Base-by-base conservation (phyloP, 2,113 vertebrate species). In the Pelecanoides urinatrix region DNA sequence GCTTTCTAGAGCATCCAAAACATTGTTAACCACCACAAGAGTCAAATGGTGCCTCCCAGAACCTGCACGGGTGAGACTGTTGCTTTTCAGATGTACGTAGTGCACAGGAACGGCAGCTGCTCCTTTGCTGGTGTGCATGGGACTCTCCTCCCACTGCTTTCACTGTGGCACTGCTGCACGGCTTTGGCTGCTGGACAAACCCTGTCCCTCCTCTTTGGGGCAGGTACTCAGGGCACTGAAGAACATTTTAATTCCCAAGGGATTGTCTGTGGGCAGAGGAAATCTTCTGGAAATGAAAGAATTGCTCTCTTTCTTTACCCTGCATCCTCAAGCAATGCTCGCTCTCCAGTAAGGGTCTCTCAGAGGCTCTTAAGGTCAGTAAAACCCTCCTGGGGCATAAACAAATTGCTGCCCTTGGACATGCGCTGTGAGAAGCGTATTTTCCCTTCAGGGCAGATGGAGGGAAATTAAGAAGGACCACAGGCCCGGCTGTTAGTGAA, bases 341-440 rank as follows among this genome's bases (percentile, higher is more conserved):
- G 0, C 30, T 76, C 80, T 90, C 52, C 68, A 73, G 58, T 72
- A 44, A 67, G 81, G 61, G 71, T 40, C 40, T 75, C 86, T 95
- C 83, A 72, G 56, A 89, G 87, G n/a, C 44, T 89, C 58, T 83
- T 82, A 88, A 97, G 97, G 96, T 97, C 95, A 96, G 97, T 97
- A 94, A 93, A 96, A 95, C 78, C 87, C 78, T 94, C 40, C 70
- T 20, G 83, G 68, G 83, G n/a, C 68, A 26, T 14, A 56, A 77
- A 52, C 15, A 25, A 74, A 49, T 68, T 40, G 76, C 26, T 78
- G 52, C 40, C 72, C 80, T 78, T 0, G 0, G 47, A 63, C 26
- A 13, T 7, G 11, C 1, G 23, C 73, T 55, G 23, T 30, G 52
- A 71, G 56, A 70, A 92, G 65, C 4, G 0, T 9, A 6, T 71